phyloP scores from a whole-genome alignment of 2,113 vertebrate species.

The Sus scrofa region T2T-Sscrofa CM000812.6:279045001-279045500 shows the following conservation, averaged over 20 bases:
- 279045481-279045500: neutral
- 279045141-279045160: constrained; percentile 43
- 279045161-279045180: neutral
- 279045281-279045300: constrained; percentile 6
- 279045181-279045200: constrained; percentile 43
- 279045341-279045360: neutral
- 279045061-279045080: constrained; percentile 46
- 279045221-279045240: neutral
- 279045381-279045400: neutral
- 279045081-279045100: neutral
- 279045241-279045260: neutral
- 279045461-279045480: neutral
- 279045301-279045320: neutral
- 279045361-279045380: constrained; percentile 44
- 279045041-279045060: constrained; percentile 17
- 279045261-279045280: constrained; percentile 18
- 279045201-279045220: constrained; percentile 46
- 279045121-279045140: constrained; percentile 46
- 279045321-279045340: constrained; percentile 9
- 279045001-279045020: neutral
- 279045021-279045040: neutral
- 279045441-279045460: neutral
- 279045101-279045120: neutral
- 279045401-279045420: no score
- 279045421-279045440: constrained; percentile 13